A percentile compares a stretch with the other conserved stretches of the same genome.
Evolutionary conservation across 2,888 invertebrate genomes (phyloP).

Genomic region (Ophonus ardosiacus): DNA sequence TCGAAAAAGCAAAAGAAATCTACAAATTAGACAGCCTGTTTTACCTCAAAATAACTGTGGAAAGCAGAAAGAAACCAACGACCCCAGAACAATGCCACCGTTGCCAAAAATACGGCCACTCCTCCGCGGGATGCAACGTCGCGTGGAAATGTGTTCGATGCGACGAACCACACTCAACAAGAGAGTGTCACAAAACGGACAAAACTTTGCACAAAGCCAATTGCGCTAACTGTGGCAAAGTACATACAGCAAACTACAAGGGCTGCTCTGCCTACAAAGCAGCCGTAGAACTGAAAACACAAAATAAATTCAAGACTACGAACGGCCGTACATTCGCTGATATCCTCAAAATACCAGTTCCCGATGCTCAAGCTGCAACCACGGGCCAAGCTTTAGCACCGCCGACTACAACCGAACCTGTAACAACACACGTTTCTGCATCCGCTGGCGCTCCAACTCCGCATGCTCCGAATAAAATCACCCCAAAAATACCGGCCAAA

Average conservation of each 20-base stretch:
- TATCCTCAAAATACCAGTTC: not conserved
- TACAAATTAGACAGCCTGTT: not conserved
- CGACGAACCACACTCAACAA: not conserved
- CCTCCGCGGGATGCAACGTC: not conserved
- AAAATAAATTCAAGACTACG: not conserved
- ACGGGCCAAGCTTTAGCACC: not conserved
- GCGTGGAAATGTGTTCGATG: not conserved
- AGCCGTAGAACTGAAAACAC: not conserved
- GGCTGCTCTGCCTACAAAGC: too few relatives aligned
- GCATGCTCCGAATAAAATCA: too few relatives aligned
- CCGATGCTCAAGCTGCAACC: not conserved
- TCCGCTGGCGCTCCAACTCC: too few relatives aligned
- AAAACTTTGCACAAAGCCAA: too few relatives aligned
- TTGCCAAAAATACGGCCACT: not conserved
- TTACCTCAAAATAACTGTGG: too few relatives aligned
- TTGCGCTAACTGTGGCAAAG: too few relatives aligned
- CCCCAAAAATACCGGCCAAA: too few relatives aligned
- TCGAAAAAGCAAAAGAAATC: not conserved
- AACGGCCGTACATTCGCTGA: not conserved
- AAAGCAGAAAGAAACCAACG: too few relatives aligned
- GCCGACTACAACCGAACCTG: not conserved
- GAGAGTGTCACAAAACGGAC: not conserved
- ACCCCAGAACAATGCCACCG: too few relatives aligned
- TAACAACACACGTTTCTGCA: too few relatives aligned
- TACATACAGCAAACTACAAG: too few relatives aligned